phyloP scores from a whole-genome alignment of 2,888 invertebrate species.

The Leptopilina myrica region DNA sequence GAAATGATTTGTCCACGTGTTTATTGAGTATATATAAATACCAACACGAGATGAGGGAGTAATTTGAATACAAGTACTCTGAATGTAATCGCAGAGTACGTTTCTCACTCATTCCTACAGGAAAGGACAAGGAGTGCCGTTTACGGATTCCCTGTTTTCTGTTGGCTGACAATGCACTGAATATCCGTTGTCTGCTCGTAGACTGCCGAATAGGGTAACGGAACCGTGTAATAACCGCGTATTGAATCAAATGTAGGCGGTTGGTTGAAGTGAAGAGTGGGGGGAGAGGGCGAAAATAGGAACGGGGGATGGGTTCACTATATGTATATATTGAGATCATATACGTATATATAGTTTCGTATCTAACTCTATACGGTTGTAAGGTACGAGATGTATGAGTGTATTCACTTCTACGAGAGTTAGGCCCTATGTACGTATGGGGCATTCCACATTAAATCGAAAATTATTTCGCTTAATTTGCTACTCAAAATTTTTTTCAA shows the following conservation, averaged over 20 bases:
- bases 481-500: too few relatives aligned
- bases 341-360: background rate
- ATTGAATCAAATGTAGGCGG: conserved; percentile 51
- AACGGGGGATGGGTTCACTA: conserved; percentile 2
- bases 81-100: background rate
- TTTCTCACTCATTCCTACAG: background rate
- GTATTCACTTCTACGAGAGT: background rate
- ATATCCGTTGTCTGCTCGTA: conserved; percentile 57
- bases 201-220: conserved; percentile 56
- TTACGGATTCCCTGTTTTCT: conserved; percentile 44
- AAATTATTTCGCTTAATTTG: too few relatives aligned
- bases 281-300: background rate
- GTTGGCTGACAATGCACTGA: conserved; percentile 47
- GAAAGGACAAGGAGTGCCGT: conserved; percentile 39
- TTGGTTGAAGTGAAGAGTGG: conserved; percentile 22
- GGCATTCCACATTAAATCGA: too few relatives aligned
- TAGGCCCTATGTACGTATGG: background rate
- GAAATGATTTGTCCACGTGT: background rate
- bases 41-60: background rate
- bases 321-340: too few relatives aligned
- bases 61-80: background rate
- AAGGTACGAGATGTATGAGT: too few relatives aligned
- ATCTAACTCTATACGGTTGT: background rate
- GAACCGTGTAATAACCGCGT: conserved; percentile 69
- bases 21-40: background rate